phyloP scores from a whole-genome alignment of 2,797 vertebrate genomes.

The Hemibagrus guttatus region DNA sequence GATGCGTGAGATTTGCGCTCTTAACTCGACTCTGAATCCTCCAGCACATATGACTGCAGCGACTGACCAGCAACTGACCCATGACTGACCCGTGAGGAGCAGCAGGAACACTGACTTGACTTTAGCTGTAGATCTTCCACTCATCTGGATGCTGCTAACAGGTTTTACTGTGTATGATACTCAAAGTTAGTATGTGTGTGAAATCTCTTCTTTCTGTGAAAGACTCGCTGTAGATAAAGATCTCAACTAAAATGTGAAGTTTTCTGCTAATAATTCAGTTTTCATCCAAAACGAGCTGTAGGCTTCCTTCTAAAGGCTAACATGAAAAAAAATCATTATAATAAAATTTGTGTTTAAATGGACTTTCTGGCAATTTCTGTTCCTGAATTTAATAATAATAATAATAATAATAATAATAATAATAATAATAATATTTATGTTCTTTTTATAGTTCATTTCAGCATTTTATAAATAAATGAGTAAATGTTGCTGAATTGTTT shows the following conservation, averaged over 20 bases:
- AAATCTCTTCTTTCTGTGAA: slow-evolving; percentile 93
- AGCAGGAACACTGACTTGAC: slow-evolving; percentile 59
- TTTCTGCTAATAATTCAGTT: slow-evolving; percentile 72
- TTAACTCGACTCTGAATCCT: not conserved
- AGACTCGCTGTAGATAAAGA: slow-evolving; percentile 83
- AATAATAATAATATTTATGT: not conserved
- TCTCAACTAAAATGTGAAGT: slow-evolving; percentile 78
- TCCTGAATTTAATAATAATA: not conserved
- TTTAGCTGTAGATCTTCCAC: slow-evolving; percentile 64
- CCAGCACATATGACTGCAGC: too few relatives aligned
- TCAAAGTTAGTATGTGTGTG: slow-evolving; percentile 56
- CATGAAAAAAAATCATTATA: slow-evolving; percentile 49
- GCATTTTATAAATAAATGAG: not conserved
- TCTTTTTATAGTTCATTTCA: not conserved
- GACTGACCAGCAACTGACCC: too few relatives aligned
- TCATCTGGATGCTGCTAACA: slow-evolving; percentile 84
- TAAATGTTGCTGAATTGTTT: not conserved
- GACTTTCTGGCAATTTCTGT: not conserved
- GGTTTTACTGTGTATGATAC: slow-evolving; percentile 64
- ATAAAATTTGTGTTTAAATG: not conserved
- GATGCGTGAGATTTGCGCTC: not conserved
- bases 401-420: not conserved
- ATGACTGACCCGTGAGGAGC: slow-evolving; percentile 43
- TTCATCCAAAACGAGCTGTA: not conserved
- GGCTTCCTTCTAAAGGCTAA: slow-evolving; percentile 20